A percentile compares a stretch with the other conserved stretches of the same genome.
Conservation (phyloP, 2,888 invertebrate species). For the Epirrita christyi region DNA sequence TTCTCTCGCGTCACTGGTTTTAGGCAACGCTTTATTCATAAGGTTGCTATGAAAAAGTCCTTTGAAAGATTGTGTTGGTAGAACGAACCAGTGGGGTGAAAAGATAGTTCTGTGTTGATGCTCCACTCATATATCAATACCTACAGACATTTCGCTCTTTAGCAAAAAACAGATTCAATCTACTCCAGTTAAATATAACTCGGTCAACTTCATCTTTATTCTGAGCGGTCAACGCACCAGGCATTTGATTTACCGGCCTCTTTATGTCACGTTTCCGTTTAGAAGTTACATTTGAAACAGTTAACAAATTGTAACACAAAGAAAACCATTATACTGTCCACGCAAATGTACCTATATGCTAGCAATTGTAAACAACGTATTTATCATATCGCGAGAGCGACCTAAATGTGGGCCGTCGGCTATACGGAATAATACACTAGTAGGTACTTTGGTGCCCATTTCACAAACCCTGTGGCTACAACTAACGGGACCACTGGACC, state of each 20-base stretch:
- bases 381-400: slow-evolving; percentile 30
- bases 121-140: too few species aligned
- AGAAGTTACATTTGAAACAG: slow-evolving; percentile 3
- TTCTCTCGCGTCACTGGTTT: too few species aligned
- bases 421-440: slow-evolving; percentile 25
- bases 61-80: too few species aligned
- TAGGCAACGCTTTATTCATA: too few species aligned
- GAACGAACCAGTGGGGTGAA: too few species aligned
- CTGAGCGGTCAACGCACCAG: too few species aligned
- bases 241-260: slow-evolving; percentile 3
- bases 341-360: slow-evolving; percentile 22
- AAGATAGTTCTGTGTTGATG: too few species aligned
- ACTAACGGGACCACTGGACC: slow-evolving; percentile 6
- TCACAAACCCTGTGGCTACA: slow-evolving; percentile 18
- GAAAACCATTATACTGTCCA: slow-evolving; percentile 26
- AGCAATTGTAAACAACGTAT: slow-evolving; percentile 28
- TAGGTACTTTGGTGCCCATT: slow-evolving; percentile 26
- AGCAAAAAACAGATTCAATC: neutral
- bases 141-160: neutral
- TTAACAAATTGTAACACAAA: slow-evolving; percentile 12
- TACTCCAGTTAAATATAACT: neutral
- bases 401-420: slow-evolving; percentile 30
- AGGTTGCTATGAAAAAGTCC: too few species aligned
- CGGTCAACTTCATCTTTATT: neutral
- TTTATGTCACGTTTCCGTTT: slow-evolving; percentile 7